Percentiles rank a stretch among this genome's conserved stretches.
These are phyloP conservation scores for Dendrocincla tyrannina DNA, from an alignment of 2,797 vertebrate species.

Conservation along the genomic window DNA sequence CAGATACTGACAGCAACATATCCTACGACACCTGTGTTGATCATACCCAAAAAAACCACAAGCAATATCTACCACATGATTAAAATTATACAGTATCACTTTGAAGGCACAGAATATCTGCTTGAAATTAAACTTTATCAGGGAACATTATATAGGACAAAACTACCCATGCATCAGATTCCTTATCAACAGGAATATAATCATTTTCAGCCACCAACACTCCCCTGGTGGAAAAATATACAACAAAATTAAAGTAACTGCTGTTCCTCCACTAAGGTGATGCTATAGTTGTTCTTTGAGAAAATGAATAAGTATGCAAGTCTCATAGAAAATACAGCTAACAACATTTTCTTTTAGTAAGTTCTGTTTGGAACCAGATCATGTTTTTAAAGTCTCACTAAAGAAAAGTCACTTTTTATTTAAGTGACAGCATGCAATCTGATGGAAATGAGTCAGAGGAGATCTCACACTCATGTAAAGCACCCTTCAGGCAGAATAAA, in stretches of 20 bases:
- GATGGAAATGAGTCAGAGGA: background rate
- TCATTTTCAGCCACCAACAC: background rate
- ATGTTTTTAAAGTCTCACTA: background rate
- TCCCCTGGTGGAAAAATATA: background rate
- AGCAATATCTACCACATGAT: background rate
- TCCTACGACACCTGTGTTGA: background rate
- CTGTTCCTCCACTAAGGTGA: background rate
- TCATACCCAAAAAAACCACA: background rate
- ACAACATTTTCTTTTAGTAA: background rate
- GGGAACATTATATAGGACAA: background rate
- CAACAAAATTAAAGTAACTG: background rate
- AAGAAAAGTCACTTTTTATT: background rate
- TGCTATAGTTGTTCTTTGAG: background rate
- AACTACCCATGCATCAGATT: background rate
- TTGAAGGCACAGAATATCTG: background rate
- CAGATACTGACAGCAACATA: background rate
- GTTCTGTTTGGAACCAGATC: background rate
- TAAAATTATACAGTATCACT: background rate
- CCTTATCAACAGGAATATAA: background rate
- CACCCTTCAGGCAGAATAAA: background rate
- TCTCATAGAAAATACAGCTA: background rate
- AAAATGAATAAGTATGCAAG: background rate
- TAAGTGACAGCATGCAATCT: background rate
- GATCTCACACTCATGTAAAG: background rate
- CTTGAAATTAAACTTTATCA: slow-evolving; percentile 22